Evolutionary conservation across 2,797 vertebrate genomes (phyloP).

Genomic region (Chelon auratus): DNA sequence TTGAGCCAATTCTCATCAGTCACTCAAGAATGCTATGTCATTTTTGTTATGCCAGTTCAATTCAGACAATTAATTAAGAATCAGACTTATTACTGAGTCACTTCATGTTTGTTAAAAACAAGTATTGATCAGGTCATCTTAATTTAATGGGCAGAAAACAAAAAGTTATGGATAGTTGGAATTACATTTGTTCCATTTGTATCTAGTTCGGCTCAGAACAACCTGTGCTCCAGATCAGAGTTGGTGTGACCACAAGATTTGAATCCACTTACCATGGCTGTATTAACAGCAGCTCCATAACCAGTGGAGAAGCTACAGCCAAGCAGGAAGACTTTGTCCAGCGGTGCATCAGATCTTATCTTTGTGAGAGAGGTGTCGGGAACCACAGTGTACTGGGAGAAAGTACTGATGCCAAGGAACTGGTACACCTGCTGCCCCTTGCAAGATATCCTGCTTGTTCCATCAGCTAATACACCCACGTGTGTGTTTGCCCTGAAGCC

Average conservation of each 20-base stretch:
- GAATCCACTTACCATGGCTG: slow-evolving; percentile 85
- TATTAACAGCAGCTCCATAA: slow-evolving; percentile 91
- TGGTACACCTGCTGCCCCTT: slow-evolving; percentile 91
- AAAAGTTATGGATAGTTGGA: no score
- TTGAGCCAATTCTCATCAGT: not conserved
- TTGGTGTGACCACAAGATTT: not conserved
- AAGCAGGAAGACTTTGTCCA: slow-evolving; percentile 93
- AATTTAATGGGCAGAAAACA: not conserved
- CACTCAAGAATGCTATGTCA: not conserved
- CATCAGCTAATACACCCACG: slow-evolving; percentile 62
- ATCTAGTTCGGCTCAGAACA: not conserved
- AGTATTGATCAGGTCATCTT: not conserved
- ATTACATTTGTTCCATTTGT: not conserved
- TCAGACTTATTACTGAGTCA: not conserved
- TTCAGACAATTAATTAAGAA: not conserved
- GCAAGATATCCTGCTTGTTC: slow-evolving; percentile 80
- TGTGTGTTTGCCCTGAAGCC: slow-evolving; percentile 57
- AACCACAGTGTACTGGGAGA: slow-evolving; percentile 94
- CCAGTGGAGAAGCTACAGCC: slow-evolving; percentile 94
- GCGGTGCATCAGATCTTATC: slow-evolving; percentile 86
- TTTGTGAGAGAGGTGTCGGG: slow-evolving; percentile 92
- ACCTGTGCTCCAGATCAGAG: not conserved
- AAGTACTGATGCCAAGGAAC: slow-evolving; percentile 94
- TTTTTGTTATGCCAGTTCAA: not conserved
- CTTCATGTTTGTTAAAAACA: not conserved